Base-by-base conservation (phyloP, 1,140 invertebrate genomes). In the Papilio polyxenes region DNA sequence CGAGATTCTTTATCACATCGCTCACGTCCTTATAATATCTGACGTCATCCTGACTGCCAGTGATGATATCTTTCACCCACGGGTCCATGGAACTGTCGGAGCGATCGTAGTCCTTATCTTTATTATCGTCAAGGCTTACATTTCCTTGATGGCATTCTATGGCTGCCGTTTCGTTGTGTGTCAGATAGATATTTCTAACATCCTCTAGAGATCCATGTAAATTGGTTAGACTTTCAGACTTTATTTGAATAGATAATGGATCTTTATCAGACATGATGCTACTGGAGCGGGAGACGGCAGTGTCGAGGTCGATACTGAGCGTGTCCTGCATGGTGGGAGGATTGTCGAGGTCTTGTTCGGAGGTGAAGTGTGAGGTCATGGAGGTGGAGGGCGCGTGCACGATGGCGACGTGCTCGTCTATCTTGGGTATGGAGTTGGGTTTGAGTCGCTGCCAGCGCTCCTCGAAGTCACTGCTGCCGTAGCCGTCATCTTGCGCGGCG, bases 361-460 rank as follows among this genome's bases (percentile, higher is more conserved):
- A 91, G 2, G 89, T 90, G 84, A 91, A 92, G 75, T 92, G 87
- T 2, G 90, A 90, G 4, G 87, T 82, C 82, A 86, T 87, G 44
- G 92, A 92, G 0, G 90, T 91, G 75, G 92, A 91, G 1, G 92
- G 90, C 0, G 91, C 92, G 84, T 94, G 93, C 0, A 94, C 87
- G 8, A 90, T 90, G 62, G 91, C 91, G 44, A 91, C 82, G 80
- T 95, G 93, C 82, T 95, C 95, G 85, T 96, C 95, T 53, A 95
- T 91, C 81, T 95, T 96, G 8, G 96, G 94, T 69, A 96, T 95
- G 74, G 94, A 94, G 89, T 96, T 96, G 31, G 95, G 96, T 90
- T 96, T 96, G 48, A 96, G 93, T 59, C 89, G 95, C 81, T 96
- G 95, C 96, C 96, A 97, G 65, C 96, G 95, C 48, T 95, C 94